These are phyloP conservation scores for Oreochromis niloticus DNA, from an alignment of 2,113 vertebrate genomes.

Conservation along the genomic window DNA sequence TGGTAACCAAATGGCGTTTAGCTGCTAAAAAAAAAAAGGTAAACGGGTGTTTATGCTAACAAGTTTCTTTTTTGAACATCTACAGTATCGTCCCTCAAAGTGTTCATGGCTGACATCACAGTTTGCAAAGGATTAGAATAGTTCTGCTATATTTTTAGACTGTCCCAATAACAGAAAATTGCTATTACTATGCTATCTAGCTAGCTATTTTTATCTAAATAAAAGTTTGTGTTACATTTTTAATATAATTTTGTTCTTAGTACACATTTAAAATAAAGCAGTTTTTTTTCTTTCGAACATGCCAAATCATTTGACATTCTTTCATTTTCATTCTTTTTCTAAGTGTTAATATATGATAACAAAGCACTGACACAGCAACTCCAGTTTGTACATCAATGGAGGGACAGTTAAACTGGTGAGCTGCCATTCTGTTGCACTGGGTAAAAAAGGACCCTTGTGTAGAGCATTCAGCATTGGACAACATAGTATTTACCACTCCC, in stretches of 20 bases:
- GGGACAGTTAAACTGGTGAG: neutral
- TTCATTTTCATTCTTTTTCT: neutral
- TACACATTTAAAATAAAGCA: neutral
- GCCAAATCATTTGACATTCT: neutral
- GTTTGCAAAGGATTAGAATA: neutral
- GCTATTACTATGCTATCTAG: neutral
- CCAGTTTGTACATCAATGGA: fast-evolving
- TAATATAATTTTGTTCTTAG: neutral
- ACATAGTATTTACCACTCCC: neutral
- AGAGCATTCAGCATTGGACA: neutral
- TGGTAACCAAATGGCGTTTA: neutral
- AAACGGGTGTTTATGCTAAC: neutral
- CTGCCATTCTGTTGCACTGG: neutral
- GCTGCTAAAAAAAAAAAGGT: neutral
- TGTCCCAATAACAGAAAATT: neutral
- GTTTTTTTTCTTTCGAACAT: neutral
- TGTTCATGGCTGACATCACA: neutral
- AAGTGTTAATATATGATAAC: neutral
- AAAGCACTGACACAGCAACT: neutral
- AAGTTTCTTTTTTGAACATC: neutral
- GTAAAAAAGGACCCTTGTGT: neutral
- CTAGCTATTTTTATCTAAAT: neutral
- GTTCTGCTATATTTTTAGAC: fast-evolving
- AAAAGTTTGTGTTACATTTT: neutral
- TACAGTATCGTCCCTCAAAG: neutral